A percentile compares a stretch with the other conserved stretches of the same genome.
Evolutionary conservation across 2,888 invertebrate species (phyloP).

Genomic region (Dicyrtomina minuta): DNA sequence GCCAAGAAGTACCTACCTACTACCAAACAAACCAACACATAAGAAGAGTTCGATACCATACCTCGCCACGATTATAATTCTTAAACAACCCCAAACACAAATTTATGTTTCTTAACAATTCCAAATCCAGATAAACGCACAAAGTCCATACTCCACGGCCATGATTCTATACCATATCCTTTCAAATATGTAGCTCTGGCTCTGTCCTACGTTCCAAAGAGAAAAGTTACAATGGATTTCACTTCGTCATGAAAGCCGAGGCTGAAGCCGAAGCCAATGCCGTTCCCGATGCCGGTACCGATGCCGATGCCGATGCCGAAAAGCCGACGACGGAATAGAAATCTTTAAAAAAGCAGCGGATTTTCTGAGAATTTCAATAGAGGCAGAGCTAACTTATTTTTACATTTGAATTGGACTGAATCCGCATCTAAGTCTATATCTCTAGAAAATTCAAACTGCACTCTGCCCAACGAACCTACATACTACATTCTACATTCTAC

Average conservation of each 20-base stretch:
- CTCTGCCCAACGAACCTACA: neutral
- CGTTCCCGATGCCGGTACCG: neutral
- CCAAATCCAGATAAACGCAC: neutral
- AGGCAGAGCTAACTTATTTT: neutral
- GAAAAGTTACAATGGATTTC: neutral
- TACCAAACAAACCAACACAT: too few relatives aligned
- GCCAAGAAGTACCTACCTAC: too few relatives aligned
- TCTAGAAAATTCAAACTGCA: too few relatives aligned
- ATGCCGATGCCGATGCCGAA: neutral
- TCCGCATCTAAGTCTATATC: neutral
- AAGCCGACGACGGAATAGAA: neutral
- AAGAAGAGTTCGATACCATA: too few relatives aligned
- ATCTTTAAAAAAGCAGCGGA: too few relatives aligned
- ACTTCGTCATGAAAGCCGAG: slow-evolving; percentile 9
- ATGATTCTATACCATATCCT: neutral
- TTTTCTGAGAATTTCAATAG: too few relatives aligned
- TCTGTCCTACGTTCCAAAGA: too few relatives aligned
- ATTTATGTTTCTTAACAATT: neutral
- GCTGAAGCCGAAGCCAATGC: too few relatives aligned
- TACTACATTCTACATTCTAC: neutral
- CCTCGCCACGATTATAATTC: too few relatives aligned
- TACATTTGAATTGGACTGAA: slow-evolving; percentile 6
- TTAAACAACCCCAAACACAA: too few relatives aligned
- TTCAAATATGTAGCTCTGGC: too few relatives aligned
- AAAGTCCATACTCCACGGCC: neutral